Conservation (phyloP, 2,113 vertebrate species). For the Etia nguti region DNA sequence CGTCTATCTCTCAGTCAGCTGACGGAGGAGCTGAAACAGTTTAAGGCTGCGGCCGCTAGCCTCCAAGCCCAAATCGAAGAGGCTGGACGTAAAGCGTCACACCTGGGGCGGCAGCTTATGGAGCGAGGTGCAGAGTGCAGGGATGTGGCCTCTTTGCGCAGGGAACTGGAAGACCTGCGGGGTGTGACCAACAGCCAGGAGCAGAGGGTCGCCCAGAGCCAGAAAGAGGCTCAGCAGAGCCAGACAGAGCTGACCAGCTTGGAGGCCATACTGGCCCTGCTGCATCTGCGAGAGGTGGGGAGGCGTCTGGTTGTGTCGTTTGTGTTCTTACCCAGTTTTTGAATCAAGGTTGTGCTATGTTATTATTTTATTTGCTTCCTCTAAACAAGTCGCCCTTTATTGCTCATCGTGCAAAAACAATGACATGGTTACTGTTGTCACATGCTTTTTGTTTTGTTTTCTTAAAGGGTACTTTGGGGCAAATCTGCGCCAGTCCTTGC, state of each 20-base stretch:
- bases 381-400: rapidly evolving
- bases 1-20: slow-evolving; percentile 64
- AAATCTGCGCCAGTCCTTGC: slow-evolving; percentile 65
- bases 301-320: neutral
- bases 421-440: neutral
- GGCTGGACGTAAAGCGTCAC: slow-evolving; percentile 64
- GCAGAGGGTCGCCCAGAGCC: slow-evolving; percentile 69
- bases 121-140: slow-evolving; percentile 59
- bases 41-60: slow-evolving; percentile 68
- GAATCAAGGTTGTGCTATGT: neutral
- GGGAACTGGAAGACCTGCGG: slow-evolving; percentile 78
- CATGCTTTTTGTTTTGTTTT: neutral
- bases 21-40: slow-evolving; percentile 68
- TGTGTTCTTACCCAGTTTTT: neutral
- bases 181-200: slow-evolving; percentile 69
- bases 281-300: slow-evolving; percentile 72
- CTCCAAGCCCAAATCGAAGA: slow-evolving; percentile 70
- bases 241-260: slow-evolving; percentile 75
- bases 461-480: slow-evolving; percentile 49
- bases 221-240: slow-evolving; percentile 77
- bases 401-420: rapidly evolving
- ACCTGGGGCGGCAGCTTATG: slow-evolving; percentile 75
- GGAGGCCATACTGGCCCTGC: slow-evolving; percentile 77
- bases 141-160: slow-evolving; percentile 68
- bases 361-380: neutral